A percentile compares a stretch with the other conserved stretches of the same genome.
Evolutionary conservation across 1,140 invertebrate genomes (phyloP).

Genomic region (Laupala kohalensis): DNA sequence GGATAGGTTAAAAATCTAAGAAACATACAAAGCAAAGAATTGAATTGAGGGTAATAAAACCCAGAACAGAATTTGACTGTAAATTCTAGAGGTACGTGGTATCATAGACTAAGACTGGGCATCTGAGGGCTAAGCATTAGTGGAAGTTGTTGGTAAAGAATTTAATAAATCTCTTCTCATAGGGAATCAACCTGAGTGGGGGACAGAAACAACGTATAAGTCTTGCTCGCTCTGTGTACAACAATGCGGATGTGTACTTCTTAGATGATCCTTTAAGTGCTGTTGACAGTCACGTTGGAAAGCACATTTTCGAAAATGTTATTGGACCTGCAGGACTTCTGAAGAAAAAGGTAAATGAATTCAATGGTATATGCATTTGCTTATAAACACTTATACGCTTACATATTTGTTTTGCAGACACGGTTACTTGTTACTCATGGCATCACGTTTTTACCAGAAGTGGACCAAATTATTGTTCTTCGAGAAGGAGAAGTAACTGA

Average conservation of each 20-base stretch:
- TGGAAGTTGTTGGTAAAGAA: too few relatives aligned
- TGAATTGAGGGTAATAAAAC: too few relatives aligned
- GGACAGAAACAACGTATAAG: conserved; percentile 97
- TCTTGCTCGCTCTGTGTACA: conserved; percentile 86
- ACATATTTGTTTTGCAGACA: conserved; percentile 25
- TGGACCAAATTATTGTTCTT: conserved; percentile 37
- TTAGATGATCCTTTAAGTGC: conserved; percentile 94
- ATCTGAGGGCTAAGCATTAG: too few relatives aligned
- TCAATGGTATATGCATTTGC: neutral
- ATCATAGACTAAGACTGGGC: too few relatives aligned
- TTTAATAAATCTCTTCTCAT: too few relatives aligned
- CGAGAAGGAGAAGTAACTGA: conserved; percentile 35
- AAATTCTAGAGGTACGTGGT: too few relatives aligned
- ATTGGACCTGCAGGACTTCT: conserved; percentile 68
- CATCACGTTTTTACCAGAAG: conserved; percentile 33
- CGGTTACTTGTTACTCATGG: conserved; percentile 37
- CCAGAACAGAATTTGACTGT: too few relatives aligned
- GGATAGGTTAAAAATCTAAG: too few relatives aligned
- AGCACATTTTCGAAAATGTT: conserved; percentile 89
- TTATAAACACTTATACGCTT: neutral
- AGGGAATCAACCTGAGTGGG: conserved; percentile 87
- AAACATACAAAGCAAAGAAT: too few relatives aligned
- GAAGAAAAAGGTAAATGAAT: conserved; percentile 54
- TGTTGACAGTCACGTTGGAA: conserved; percentile 88
- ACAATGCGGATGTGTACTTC: conserved; percentile 77